Percentiles rank a stretch among this genome's conserved stretches.
phyloP scores from a whole-genome alignment of 2,797 vertebrate species.

The Tragelaphus eurycerus region DNA sequence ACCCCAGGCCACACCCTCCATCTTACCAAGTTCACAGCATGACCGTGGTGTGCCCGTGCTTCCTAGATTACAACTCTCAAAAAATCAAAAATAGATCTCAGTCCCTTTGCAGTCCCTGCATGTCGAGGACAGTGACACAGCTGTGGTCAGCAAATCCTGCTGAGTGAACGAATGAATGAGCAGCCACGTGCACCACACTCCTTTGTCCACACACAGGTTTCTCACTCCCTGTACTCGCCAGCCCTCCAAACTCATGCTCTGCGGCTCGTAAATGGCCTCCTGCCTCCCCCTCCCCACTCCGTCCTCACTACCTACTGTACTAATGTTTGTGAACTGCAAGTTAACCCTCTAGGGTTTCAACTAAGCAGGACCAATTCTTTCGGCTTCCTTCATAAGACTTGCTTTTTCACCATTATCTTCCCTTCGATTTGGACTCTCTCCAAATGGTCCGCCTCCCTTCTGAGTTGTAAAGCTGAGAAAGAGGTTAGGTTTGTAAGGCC shows the following conservation, averaged over 20 bases:
- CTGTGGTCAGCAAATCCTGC: not conserved
- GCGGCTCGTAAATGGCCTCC: not conserved
- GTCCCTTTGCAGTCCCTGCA: no score
- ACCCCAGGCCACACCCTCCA: not conserved
- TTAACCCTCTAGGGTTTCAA: slow-evolving; percentile 45
- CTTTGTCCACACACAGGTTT: not conserved
- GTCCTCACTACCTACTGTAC: not conserved
- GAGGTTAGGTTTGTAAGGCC: slow-evolving; percentile 25
- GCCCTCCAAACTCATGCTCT: not conserved
- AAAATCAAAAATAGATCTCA: fast-evolving
- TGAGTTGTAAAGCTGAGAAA: slow-evolving; percentile 57
- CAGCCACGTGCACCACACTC: not conserved
- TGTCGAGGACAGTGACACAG: no score
- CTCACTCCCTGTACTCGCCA: not conserved
- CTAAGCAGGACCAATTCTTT: not conserved
- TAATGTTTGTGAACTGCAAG: slow-evolving; percentile 44
- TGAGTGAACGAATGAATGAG: not conserved
- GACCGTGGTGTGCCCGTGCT: fast-evolving
- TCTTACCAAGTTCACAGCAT: not conserved
- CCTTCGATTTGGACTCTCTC: slow-evolving; percentile 41
- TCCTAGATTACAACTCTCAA: not conserved
- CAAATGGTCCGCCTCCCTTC: slow-evolving; percentile 61
- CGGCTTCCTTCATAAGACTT: slow-evolving; percentile 35
- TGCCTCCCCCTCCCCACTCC: fast-evolving
- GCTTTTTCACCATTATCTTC: slow-evolving; percentile 54